These are phyloP conservation scores for Gerris buenoi DNA, from an alignment of 1,140 invertebrate species.

Conservation along the genomic window DNA sequence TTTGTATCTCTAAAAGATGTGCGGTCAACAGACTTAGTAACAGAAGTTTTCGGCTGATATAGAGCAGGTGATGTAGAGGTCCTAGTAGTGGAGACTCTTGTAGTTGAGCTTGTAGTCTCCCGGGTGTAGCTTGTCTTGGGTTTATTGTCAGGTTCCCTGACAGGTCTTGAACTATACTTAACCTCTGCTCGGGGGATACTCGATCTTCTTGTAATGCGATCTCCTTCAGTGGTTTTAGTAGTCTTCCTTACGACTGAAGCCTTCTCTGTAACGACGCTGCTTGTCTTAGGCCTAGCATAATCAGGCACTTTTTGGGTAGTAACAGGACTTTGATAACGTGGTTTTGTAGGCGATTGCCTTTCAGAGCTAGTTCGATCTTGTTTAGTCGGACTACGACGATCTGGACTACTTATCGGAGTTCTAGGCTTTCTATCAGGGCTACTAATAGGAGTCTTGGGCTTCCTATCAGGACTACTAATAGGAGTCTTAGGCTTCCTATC, in stretches of 20 bases:
- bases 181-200: slow-evolving; percentile 16
- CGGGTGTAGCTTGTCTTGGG: not conserved
- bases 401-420: not conserved
- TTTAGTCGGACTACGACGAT: not conserved
- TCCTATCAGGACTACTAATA: not conserved
- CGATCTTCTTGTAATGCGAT: slow-evolving; percentile 11
- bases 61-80: not conserved
- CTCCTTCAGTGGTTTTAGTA: not conserved
- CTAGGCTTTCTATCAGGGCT: not conserved
- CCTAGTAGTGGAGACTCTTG: not conserved
- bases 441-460: not conserved
- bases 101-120: not conserved
- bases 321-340: too few species aligned
- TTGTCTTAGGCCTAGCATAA: not conserved
- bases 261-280: slow-evolving; percentile 11
- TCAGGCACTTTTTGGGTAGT: not conserved
- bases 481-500: slow-evolving; percentile 8
- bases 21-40: not conserved
- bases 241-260: slow-evolving; percentile 6
- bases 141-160: not conserved
- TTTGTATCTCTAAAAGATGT: not conserved
- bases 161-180: slow-evolving; percentile 3
- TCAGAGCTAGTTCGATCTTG: slow-evolving; percentile 9
- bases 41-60: not conserved
- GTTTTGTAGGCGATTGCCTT: not conserved